phyloP scores from a whole-genome alignment of 1,140 invertebrate species.

The Triops cancriformis region DNA sequence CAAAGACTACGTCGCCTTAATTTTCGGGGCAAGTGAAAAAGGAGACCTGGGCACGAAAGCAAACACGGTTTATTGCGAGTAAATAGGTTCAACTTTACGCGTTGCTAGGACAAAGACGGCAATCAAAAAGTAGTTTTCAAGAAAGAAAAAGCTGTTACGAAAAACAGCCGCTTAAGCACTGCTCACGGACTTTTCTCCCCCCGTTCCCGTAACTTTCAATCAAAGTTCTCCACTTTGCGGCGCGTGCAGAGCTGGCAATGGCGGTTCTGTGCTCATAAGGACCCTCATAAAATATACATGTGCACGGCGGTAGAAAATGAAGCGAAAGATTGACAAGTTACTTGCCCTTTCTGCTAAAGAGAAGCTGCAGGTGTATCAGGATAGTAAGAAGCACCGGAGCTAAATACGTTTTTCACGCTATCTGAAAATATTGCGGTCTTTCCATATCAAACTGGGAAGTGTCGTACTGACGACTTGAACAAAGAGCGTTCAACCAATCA shows the following conservation, averaged over 20 bases:
- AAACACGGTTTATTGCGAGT: background rate
- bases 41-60: background rate
- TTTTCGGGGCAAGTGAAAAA: background rate
- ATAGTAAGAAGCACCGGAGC: background rate
- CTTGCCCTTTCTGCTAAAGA: background rate
- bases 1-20: background rate
- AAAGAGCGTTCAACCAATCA: no score
- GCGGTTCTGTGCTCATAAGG: background rate
- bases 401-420: background rate
- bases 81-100: background rate
- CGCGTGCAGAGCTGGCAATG: background rate
- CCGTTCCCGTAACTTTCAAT: background rate
- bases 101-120: background rate
- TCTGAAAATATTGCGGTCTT: no score
- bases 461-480: no score
- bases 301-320: background rate
- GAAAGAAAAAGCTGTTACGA: background rate
- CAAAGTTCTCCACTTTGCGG: background rate
- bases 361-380: background rate
- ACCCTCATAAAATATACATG: background rate
- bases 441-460: no score
- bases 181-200: background rate
- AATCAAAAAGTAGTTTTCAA: background rate
- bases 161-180: background rate
- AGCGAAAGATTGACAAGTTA: background rate